These are phyloP conservation scores for Halcyon chelicuti DNA, from an alignment of 2,797 vertebrate species.

Conservation along the genomic window DNA sequence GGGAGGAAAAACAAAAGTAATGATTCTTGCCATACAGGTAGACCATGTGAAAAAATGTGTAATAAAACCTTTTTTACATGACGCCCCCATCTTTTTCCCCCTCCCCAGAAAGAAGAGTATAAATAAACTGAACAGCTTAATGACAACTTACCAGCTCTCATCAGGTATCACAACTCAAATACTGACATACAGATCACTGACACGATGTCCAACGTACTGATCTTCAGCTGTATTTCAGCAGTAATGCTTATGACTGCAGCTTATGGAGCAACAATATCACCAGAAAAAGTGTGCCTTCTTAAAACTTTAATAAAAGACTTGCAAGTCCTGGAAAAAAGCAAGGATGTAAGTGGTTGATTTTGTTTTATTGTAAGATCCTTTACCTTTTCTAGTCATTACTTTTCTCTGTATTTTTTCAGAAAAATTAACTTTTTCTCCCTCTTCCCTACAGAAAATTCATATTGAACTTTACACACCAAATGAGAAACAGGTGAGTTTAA, in stretches of 20 bases:
- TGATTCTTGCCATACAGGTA: conserved; percentile 80
- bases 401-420: not conserved
- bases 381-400: not conserved
- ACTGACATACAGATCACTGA: conserved; percentile 26
- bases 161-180: conserved; percentile 23
- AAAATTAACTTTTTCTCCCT: not conserved
- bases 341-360: conserved; percentile 66
- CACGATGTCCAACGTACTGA: conserved; percentile 70
- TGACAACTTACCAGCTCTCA: conserved; percentile 56
- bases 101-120: conserved; percentile 81
- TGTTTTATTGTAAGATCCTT: not conserved
- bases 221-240: conserved; percentile 62
- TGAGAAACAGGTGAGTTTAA: conserved; percentile 66
- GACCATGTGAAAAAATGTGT: conserved; percentile 80
- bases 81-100: conserved; percentile 82
- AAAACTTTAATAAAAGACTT: conserved; percentile 21
- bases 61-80: conserved; percentile 78
- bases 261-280: not conserved
- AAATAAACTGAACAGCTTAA: conserved; percentile 74
- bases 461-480: conserved; percentile 64
- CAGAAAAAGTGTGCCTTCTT: not conserved
- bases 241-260: conserved; percentile 48
- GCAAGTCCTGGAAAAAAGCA: not conserved
- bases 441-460: conserved; percentile 23
- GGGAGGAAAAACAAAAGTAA: conserved; percentile 83